Conservation (phyloP, 2,797 vertebrate genomes). For the Sciaenops ocellatus region DNA sequence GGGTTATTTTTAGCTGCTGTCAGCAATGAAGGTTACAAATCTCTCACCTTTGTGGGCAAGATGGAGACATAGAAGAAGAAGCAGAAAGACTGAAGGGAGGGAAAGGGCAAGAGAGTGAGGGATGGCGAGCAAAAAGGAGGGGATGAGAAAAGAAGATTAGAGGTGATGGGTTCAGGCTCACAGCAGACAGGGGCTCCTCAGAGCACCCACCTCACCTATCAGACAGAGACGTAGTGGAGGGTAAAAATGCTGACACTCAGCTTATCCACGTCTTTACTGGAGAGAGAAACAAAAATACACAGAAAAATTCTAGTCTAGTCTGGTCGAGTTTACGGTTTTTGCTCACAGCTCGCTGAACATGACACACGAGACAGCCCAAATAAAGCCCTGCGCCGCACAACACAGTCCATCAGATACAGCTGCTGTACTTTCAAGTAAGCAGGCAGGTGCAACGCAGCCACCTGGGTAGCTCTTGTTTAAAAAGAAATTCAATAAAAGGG, state of each 20-base stretch:
- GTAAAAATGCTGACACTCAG: conserved; percentile 35
- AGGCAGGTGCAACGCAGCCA: conserved; percentile 35
- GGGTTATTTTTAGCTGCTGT: conserved; percentile 71
- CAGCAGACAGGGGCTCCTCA: conserved; percentile 47
- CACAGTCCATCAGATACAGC: conserved; percentile 35
- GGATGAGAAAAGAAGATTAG: conserved; percentile 41
- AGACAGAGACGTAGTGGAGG: conserved; percentile 40
- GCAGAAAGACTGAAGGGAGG: conserved; percentile 28
- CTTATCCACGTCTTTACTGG: conserved; percentile 18
- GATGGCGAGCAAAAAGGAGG: conserved; percentile 22
- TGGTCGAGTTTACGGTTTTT: conserved; percentile 24
- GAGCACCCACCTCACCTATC: conserved; percentile 35
- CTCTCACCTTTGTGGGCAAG: conserved; percentile 62
- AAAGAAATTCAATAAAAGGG: not conserved
- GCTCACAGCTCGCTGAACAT: conserved; percentile 37
- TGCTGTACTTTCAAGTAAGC: conserved; percentile 26
- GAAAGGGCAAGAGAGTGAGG: conserved; percentile 44
- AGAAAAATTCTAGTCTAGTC: not conserved
- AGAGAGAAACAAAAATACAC: conserved; percentile 6
- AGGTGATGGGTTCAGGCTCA: conserved; percentile 60
- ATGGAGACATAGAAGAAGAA: conserved; percentile 33
- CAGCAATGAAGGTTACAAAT: conserved; percentile 72
- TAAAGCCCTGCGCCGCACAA: conserved; percentile 21
- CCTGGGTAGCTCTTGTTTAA: conserved; percentile 8
- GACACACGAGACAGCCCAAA: conserved; percentile 23